Evolutionary conservation across 1,140 invertebrate genomes (phyloP).

Genomic region (Drosophila bocki): DNA sequence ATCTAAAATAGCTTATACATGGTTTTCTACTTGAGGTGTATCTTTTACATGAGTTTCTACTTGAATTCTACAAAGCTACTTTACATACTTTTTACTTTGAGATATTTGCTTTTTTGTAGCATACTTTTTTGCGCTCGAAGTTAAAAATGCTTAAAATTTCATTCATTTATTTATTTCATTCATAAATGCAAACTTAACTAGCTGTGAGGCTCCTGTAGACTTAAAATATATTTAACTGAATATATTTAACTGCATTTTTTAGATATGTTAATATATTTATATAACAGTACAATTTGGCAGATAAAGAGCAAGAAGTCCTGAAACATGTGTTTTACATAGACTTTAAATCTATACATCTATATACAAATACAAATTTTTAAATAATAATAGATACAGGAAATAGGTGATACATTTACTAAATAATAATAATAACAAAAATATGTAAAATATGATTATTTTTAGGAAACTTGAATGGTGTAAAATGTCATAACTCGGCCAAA

Average conservation of each 20-base stretch:
- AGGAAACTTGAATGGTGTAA: too few relatives aligned
- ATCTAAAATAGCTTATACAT: too few relatives aligned
- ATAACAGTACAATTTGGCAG: too few relatives aligned
- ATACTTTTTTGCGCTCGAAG: slow-evolving; percentile 15
- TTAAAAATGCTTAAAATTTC: not conserved
- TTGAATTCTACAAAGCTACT: not conserved
- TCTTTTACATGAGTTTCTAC: not conserved
- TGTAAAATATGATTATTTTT: too few relatives aligned
- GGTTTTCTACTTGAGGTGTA: not conserved
- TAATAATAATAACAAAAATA: too few relatives aligned
- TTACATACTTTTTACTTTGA: not conserved
- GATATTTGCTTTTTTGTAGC: not conserved
- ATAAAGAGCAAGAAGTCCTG: too few relatives aligned
- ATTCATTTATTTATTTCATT: slow-evolving; percentile 19
- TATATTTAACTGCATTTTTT: not conserved
- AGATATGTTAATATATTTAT: too few relatives aligned
- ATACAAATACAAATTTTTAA: too few relatives aligned
- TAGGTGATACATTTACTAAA: too few relatives aligned
- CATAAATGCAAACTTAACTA: not conserved
- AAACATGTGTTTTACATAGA: too few relatives aligned
- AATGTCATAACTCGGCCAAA: not conserved
- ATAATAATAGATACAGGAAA: too few relatives aligned
- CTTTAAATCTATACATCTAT: too few relatives aligned
- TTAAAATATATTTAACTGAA: not conserved
- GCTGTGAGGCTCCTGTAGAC: not conserved